These are phyloP conservation scores for Penaeus chinensis DNA, from an alignment of 1,140 invertebrate species.

Conservation along the genomic window DNA sequence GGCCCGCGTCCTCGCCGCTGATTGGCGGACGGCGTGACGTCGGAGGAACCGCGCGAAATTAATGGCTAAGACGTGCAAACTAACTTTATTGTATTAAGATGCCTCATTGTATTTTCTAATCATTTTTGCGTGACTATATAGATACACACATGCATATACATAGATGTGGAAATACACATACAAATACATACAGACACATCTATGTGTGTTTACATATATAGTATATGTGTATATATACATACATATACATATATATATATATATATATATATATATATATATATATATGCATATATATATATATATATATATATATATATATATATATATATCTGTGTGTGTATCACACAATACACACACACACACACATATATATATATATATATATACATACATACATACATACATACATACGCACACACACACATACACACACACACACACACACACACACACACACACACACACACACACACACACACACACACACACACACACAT, in stretches of 20 bases:
- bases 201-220: neutral
- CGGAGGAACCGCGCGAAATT: slow-evolving; percentile 36
- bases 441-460: slow-evolving; percentile 9
- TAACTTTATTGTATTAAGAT: slow-evolving; percentile 34
- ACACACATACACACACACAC: neutral
- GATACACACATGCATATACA: neutral
- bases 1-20: slow-evolving; percentile 25
- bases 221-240: no score
- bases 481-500: neutral
- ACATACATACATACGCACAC: no score
- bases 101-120: slow-evolving; percentile 28
- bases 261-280: neutral
- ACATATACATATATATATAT: no score
- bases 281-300: neutral
- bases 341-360: neutral
- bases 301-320: slow-evolving; percentile 18
- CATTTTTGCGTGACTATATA: neutral
- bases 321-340: neutral
- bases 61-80: slow-evolving; percentile 54
- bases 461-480: neutral
- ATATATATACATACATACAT: no score
- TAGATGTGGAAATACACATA: neutral
- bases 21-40: slow-evolving; percentile 40
- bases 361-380: neutral
- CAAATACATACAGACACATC: neutral